Percentiles rank a stretch among this genome's conserved stretches.
Conservation (phyloP, 2,888 invertebrate genomes). For the Lamellibrachia satsuma region DNA sequence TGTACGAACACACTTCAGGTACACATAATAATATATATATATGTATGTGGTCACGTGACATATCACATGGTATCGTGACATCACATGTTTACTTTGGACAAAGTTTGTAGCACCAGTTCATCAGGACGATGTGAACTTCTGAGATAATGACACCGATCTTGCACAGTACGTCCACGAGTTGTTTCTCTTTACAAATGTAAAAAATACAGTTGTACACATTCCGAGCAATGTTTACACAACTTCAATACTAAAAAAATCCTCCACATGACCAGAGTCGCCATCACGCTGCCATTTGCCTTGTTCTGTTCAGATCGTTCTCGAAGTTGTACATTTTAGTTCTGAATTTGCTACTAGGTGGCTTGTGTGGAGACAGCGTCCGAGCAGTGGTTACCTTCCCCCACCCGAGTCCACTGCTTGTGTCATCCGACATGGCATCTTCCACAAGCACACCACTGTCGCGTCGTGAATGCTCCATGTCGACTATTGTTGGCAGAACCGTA, state of each 20-base stretch:
- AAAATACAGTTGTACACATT: not conserved
- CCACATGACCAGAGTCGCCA: not conserved
- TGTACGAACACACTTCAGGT: too few species aligned
- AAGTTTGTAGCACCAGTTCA: not conserved
- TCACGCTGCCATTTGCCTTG: not conserved
- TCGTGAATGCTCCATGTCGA: not conserved
- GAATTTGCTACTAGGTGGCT: not conserved
- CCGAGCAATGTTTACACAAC: not conserved
- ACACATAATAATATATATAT: not conserved
- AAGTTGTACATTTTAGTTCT: conserved; percentile 17
- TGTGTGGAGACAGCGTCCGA: not conserved
- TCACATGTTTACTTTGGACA: not conserved
- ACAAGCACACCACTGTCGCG: conserved; percentile 29
- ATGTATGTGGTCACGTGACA: not conserved
- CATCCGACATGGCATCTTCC: conserved; percentile 18
- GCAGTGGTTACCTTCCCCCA: not conserved
- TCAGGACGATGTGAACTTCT: not conserved
- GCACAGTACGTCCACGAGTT: not conserved
- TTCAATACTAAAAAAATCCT: not conserved
- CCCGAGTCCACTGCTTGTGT: not conserved
- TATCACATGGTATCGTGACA: not conserved
- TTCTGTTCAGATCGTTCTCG: conserved; percentile 9
- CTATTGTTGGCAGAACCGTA: not conserved
- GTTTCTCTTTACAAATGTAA: not conserved
- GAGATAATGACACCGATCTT: not conserved